Base-by-base conservation (phyloP, 1,140 invertebrate genomes). In the Eufriesea mexicana region DNA sequence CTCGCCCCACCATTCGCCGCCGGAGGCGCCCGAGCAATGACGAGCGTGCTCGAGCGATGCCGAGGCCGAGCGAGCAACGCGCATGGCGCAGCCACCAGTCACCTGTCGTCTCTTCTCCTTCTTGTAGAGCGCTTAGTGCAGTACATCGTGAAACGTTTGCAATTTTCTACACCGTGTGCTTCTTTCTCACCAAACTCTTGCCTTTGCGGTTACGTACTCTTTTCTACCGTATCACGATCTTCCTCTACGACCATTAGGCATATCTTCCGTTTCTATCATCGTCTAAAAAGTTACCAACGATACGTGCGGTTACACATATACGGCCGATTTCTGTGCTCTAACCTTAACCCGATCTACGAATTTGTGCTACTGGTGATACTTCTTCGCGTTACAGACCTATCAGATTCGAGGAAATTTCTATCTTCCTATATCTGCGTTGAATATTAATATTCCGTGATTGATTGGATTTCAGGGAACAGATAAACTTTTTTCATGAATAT, bases 1-100 rank as follows among this genome's bases (percentile, higher is more conserved):
- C 91, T 90, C 80, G 86, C 91, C 92, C 92, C 92, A 90, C 92
- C 88, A 88, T 54, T n/a, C 47, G 20, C 45, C 89, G 79, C 64
- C 86, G 88, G 57, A 84, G 59, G 77, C 86, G 45, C 54, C 84
- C 89, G 89, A 90, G 54, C 59, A 25, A 16, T 23, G 78, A 68
- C 91, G 91, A 90, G 68, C 16, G 64, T 67, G 25, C 35, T 83
- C 92, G 93, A 92, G 84, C 10, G 0, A 28, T 12, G 16, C 85
- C 91, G 91, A 91, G 78, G 20, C 57, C 66, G 54, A 71, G 90
- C 90, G 86, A 59, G 18, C 82, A 75, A 88, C 86, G 91, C 92
- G 83, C 84, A 88, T 85, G 88, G 79, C 82, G 84, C 77, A 71
- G 45, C 79, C 45, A 76, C 86, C 66, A 87, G 81, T 89, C 88